Conservation (phyloP, 2,888 invertebrate genomes). For the Teleiodes luculella region DNA sequence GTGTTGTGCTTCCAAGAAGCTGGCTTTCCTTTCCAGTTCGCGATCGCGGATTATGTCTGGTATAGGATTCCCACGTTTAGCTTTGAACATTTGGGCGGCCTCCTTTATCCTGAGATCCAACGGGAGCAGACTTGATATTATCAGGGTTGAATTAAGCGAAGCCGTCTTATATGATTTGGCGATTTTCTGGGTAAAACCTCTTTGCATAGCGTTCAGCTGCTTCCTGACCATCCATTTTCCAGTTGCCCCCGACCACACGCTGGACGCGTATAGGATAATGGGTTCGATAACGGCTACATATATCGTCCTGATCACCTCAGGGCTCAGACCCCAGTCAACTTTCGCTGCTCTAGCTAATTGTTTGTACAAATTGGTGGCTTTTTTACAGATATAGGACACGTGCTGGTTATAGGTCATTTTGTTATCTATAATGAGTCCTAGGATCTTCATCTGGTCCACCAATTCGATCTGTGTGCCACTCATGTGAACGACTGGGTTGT, state of each 20-base stretch:
- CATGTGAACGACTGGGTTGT: neutral
- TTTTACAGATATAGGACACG: neutral
- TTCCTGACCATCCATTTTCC: neutral
- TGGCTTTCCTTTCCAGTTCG: neutral
- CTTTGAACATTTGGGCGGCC: too few relatives aligned
- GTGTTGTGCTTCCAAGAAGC: neutral
- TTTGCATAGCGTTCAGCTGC: neutral
- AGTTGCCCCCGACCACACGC: neutral
- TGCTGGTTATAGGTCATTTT: neutral
- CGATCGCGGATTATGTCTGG: too few relatives aligned
- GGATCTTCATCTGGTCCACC: neutral
- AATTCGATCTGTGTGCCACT: too few relatives aligned
- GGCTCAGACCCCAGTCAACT: neutral
- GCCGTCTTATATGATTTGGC: neutral
- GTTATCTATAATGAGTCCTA: neutral
- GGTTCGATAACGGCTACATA: neutral
- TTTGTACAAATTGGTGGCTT: neutral
- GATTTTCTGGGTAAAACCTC: neutral
- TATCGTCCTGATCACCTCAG: neutral
- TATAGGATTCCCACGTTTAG: neutral
- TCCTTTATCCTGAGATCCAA: slow-evolving; percentile 5
- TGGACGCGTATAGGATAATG: neutral
- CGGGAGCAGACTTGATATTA: slow-evolving; percentile 4
- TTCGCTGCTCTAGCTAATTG: neutral
- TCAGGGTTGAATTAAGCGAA: slow-evolving; percentile 8